Conservation (phyloP, 2,888 invertebrate genomes). For the Clunio marinus region DNA sequence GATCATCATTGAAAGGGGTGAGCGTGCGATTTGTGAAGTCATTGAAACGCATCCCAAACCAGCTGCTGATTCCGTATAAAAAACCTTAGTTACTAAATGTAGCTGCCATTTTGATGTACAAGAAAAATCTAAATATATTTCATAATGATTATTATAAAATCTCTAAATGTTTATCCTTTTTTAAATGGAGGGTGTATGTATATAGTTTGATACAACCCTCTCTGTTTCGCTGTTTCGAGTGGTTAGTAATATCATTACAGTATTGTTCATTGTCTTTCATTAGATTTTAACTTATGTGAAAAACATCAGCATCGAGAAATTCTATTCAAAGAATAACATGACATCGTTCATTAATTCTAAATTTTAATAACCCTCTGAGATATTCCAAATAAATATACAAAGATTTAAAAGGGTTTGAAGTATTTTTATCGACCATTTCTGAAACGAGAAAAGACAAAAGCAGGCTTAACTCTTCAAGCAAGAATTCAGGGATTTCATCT, state of each 20-base stretch:
- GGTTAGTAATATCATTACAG: constrained; percentile 10
- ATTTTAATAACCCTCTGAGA: constrained; percentile 28
- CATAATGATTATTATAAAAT: constrained; percentile 27
- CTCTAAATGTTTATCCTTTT: constrained; percentile 28
- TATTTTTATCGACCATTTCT: no score
- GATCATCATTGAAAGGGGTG: no score
- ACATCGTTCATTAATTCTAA: constrained; percentile 28
- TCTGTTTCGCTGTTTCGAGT: constrained; percentile 18
- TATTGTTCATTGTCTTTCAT: not conserved
- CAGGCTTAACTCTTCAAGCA: no score
- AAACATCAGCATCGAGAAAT: no score
- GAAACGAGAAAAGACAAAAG: no score
- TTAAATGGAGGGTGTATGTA: not conserved
- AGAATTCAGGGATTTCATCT: no score
- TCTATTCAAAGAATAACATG: no score
- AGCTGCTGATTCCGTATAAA: no score
- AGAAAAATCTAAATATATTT: not conserved
- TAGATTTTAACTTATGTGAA: not conserved
- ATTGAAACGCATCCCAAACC: no score
- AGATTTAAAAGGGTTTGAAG: no score
- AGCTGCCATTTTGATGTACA: not conserved
- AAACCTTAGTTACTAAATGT: no score
- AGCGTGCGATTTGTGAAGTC: no score
- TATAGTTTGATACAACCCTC: constrained; percentile 30
- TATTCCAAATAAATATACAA: constrained; percentile 15